Evolutionary conservation across 2,888 invertebrate genomes (phyloP), one percentile per base, ranked within the genome.

Genomic region (Apocheima hispidaria): DNA sequence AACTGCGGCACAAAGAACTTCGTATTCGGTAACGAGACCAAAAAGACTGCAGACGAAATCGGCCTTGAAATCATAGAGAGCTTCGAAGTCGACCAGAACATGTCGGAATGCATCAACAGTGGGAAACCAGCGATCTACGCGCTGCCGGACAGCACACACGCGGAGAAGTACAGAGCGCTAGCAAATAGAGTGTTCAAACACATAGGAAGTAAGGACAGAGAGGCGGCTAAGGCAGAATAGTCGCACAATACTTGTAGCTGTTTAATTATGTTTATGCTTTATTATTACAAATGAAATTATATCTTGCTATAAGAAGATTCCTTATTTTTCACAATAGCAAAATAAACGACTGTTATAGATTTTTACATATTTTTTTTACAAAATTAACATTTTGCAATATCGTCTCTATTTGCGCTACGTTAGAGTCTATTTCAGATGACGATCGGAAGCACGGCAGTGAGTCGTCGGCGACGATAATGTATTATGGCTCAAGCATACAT

Each of bases 71-170:
- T 96, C 20, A 88, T 97, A 53, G 95, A 95, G 57, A 95, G 95
- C 78, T 94, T 98, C 64, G 96, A 97, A 60, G 92, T 98, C 4
- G 94, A 96, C 68, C 90, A 94, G n/a, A 89, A 91, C 51, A 95
- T 97, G 80, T 94, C 95, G 0, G 92, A 94, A 68, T 93, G 95
- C 57, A 94, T 95, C 60, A 97, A 97, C 81, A 93, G 88, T 51
- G 97, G 97, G 1, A 94, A 94, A 66, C 98, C 98, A 0, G 93
- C 97, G 2, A 95, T 96, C 54, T 88, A 97, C 49, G 93, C 95
- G 0, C 82, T 95, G 10, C 95, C 96, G 0, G 91, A 94, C 46
- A 94, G 93, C 69, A 73, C 76, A 63, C 92, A 93, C 65, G 90
- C 93, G 0, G 90, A 91, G 63, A 91, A 92, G 53, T 93, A 93